Conservation (phyloP, 2,797 vertebrate species). For the Tadarida brasiliensis region DNA sequence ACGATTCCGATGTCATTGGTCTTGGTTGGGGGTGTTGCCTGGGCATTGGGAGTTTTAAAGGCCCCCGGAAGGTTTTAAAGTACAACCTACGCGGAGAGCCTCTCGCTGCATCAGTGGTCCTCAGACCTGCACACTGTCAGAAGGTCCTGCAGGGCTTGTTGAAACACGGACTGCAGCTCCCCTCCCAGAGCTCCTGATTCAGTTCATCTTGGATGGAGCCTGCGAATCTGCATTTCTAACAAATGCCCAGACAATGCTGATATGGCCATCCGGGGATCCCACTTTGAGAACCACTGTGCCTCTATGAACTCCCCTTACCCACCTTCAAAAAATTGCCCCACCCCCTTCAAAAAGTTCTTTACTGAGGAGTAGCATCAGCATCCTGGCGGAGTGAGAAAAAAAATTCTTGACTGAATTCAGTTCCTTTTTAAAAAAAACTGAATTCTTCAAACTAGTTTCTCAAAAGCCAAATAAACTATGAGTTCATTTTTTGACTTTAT, state of each 20-base stretch:
- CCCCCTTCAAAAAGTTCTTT: neutral
- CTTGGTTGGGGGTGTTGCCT: neutral
- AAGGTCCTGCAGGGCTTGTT: neutral
- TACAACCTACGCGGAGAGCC: neutral
- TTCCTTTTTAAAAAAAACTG: neutral
- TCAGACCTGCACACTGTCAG: neutral
- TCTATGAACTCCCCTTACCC: neutral
- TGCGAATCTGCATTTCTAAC: neutral
- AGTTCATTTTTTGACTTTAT: neutral
- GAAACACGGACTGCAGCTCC: neutral
- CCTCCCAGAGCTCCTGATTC: neutral
- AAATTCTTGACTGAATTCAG: neutral
- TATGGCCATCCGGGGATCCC: neutral
- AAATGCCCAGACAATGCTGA: neutral
- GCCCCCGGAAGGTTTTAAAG: neutral
- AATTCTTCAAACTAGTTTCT: slow-evolving; percentile 13
- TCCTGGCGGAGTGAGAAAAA: neutral
- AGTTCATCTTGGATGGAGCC: neutral
- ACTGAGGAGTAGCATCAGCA: neutral
- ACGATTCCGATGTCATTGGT: neutral
- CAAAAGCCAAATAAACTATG: slow-evolving; percentile 19
- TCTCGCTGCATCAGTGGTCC: neutral
- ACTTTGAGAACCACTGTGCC: neutral
- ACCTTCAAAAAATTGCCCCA: neutral
- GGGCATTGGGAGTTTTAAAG: neutral